These are phyloP conservation scores for Venturia canescens DNA, from an alignment of 1,140 invertebrate species.

Conservation along the genomic window DNA sequence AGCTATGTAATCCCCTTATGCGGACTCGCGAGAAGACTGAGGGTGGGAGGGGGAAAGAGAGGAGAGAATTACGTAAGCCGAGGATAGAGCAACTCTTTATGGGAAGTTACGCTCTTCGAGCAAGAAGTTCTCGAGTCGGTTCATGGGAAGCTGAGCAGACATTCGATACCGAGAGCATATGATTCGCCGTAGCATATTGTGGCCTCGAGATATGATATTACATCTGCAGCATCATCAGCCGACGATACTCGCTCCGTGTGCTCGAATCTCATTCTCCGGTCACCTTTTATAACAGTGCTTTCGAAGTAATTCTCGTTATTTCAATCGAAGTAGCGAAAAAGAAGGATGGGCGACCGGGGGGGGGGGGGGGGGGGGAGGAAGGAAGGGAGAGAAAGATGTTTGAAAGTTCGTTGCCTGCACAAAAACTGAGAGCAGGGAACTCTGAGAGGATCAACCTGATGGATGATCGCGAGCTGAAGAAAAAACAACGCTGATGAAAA, in stretches of 20 bases:
- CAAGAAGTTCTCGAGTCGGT: constrained; percentile 46
- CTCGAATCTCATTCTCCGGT: neutral
- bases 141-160: constrained; percentile 28
- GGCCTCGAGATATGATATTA: constrained; percentile 46
- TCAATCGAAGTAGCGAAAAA: neutral
- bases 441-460: too few species aligned
- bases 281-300: neutral
- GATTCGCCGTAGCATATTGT: constrained; percentile 30
- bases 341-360: too few species aligned
- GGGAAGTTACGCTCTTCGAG: constrained; percentile 50
- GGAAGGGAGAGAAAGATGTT: neutral
- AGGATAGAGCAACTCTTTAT: constrained; percentile 7
- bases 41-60: neutral
- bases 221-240: constrained; percentile 22
- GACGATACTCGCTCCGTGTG: neutral
- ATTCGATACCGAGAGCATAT: constrained; percentile 12
- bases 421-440: neutral
- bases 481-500: too few species aligned
- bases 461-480: too few species aligned
- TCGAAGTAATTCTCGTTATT: neutral
- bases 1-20: neutral
- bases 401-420: neutral
- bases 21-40: too few species aligned
- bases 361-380: too few species aligned
- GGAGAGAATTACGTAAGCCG: constrained; percentile 23